phyloP scores from a whole-genome alignment of 2,113 vertebrate genomes.

The Brevimyrus niger region DNA sequence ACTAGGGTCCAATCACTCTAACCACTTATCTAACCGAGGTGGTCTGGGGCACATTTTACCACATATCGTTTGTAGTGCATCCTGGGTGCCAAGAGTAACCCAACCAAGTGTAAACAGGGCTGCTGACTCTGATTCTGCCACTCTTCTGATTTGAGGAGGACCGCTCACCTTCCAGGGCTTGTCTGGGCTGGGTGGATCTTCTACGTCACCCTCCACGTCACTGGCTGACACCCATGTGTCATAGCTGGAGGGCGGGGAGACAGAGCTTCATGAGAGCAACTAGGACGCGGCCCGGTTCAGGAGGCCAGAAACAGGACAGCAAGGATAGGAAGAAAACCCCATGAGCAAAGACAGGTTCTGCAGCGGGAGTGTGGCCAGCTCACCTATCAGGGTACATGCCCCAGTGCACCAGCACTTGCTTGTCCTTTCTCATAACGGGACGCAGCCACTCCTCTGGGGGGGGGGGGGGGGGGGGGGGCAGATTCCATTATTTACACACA shows the following conservation, averaged over 20 bases:
- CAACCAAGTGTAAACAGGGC: not conserved
- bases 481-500: not conserved
- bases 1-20: not conserved
- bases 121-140: not conserved
- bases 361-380: not conserved
- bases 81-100: not conserved
- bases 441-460: conserved; percentile 89
- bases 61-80: not conserved
- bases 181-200: conserved; percentile 77
- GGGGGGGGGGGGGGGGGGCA: conserved; percentile 32
- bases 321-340: not conserved
- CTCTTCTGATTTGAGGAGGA: not conserved
- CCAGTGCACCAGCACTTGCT: conserved; percentile 89
- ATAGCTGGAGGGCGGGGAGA: conserved; percentile 59
- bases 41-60: not conserved
- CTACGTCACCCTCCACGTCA: conserved; percentile 80
- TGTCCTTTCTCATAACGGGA: conserved; percentile 83
- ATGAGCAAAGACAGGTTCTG: not conserved
- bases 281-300: not conserved
- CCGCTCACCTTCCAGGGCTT: conserved; percentile 80
- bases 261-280: not conserved
- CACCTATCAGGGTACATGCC: conserved; percentile 78
- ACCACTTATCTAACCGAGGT: not conserved
- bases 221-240: conserved; percentile 81
- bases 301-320: not conserved